phyloP scores from a whole-genome alignment of 1,140 invertebrate species.

The Lasaia peninsularis region DNA sequence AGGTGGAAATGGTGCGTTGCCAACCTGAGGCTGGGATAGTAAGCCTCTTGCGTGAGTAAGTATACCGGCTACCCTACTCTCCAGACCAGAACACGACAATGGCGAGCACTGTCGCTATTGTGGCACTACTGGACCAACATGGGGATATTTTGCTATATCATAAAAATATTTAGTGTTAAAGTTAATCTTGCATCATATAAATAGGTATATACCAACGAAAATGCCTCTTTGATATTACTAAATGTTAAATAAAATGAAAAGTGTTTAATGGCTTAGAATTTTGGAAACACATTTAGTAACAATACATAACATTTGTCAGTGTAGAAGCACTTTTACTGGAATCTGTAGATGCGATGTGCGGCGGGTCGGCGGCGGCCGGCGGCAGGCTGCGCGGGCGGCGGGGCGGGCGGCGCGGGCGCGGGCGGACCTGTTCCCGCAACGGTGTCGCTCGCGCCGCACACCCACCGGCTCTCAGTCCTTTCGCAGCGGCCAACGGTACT shows the following conservation, averaged over 20 bases:
- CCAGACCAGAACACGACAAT: too few species aligned
- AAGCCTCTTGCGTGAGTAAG: too few species aligned
- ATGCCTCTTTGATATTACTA: neutral
- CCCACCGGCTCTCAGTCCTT: conserved; percentile 62
- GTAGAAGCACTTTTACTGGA: conserved; percentile 68
- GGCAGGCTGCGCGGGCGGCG: conserved; percentile 31
- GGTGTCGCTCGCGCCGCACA: conserved; percentile 68
- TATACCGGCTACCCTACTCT: too few species aligned
- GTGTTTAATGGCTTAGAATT: neutral
- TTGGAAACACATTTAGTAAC: conserved; percentile 13
- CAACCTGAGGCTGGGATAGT: too few species aligned
- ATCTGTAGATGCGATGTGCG: conserved; percentile 57
- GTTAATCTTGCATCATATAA: neutral
- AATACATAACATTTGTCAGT: conserved; percentile 29
- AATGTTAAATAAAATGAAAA: conserved; percentile 8
- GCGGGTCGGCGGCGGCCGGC: conserved; percentile 32
- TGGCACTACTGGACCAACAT: too few species aligned
- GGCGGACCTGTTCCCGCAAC: conserved; percentile 75
- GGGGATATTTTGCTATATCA: too few species aligned
- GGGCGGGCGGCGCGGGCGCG: conserved; percentile 55
- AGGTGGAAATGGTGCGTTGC: too few species aligned
- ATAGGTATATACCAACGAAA: neutral
- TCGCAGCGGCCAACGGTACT: conserved; percentile 72
- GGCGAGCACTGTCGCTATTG: too few species aligned
- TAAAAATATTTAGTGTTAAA: too few species aligned